Evolutionary conservation across 2,797 vertebrate species (phyloP).

Genomic region (Odontamblyopus lacepedii): DNA sequence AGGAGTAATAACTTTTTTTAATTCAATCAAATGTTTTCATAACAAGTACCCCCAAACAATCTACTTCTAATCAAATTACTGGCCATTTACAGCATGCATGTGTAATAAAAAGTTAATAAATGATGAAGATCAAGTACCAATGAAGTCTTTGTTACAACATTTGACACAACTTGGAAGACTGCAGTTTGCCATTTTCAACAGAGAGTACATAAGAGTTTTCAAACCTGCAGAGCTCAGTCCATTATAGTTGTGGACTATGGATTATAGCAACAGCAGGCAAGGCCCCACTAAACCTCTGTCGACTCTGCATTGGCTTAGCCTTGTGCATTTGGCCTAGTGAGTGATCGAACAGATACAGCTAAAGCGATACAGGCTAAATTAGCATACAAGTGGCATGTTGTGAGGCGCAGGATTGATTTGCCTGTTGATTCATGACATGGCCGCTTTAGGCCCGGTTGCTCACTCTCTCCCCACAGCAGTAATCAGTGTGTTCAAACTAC

Average conservation of each 20-base stretch:
- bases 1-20: neutral
- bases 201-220: constrained; percentile 23
- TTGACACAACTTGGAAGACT: constrained; percentile 36
- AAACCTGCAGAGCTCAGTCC: constrained; percentile 44
- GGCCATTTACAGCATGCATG: neutral
- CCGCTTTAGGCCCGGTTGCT: constrained; percentile 33
- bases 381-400: constrained; percentile 33
- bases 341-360: constrained; percentile 28
- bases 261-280: constrained; percentile 47
- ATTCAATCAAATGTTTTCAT: neutral
- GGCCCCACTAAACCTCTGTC: constrained; percentile 27
- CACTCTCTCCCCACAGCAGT: constrained; percentile 37
- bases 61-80: neutral
- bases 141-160: constrained; percentile 17
- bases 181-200: constrained; percentile 31
- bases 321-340: constrained; percentile 35
- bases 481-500: constrained; percentile 31
- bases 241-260: constrained; percentile 63
- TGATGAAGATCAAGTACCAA: neutral
- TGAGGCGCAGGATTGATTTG: constrained; percentile 41
- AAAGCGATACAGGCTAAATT: constrained; percentile 24
- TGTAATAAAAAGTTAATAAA: constrained; percentile 1
- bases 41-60: constrained; percentile 3
- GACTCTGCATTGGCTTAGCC: constrained; percentile 42
- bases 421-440: constrained; percentile 39